A percentile compares a stretch with the other conserved stretches of the same genome.
phyloP scores from a whole-genome alignment of 2,888 invertebrate species.

The Thereva unica region DNA sequence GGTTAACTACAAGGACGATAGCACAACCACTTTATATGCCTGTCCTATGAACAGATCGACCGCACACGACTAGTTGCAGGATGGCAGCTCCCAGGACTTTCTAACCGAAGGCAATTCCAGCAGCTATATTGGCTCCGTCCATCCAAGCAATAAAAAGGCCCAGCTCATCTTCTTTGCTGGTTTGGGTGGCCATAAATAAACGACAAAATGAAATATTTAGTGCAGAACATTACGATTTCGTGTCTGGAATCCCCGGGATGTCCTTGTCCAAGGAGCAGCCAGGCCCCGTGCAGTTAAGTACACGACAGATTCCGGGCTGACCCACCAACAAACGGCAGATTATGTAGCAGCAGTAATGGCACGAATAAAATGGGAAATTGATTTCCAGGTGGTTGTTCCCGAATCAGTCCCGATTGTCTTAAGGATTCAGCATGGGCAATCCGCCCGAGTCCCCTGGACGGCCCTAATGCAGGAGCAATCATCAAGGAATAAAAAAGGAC shows the following conservation, averaged over 20 bases:
- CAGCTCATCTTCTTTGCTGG: conserved; percentile 9
- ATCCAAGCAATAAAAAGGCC: conserved; percentile 16
- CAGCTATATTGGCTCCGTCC: too few species aligned
- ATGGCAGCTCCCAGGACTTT: too few species aligned
- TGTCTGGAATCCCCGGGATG: conserved; percentile 11
- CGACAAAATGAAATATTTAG: conserved; percentile 31
- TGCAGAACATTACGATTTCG: conserved; percentile 24
- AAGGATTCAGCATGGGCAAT: too few species aligned
- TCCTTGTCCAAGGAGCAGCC: background rate
- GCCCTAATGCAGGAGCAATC: too few species aligned
- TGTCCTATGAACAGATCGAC: too few species aligned
- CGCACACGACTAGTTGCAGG: too few species aligned
- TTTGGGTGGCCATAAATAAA: conserved; percentile 15
- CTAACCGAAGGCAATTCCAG: too few species aligned
- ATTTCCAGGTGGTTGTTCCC: conserved; percentile 23
- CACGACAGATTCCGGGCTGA: background rate
- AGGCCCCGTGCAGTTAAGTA: background rate
- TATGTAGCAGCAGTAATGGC: conserved; percentile 31
- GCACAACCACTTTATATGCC: too few species aligned
- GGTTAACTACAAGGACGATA: too few species aligned
- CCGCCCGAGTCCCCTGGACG: too few species aligned
- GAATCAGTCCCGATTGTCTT: too few species aligned
- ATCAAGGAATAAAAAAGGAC: too few species aligned
- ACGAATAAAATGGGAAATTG: conserved; percentile 31
- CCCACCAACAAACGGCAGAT: conserved; percentile 15